Conservation (phyloP, 2,113 vertebrate species). For the Corydoras sp. region DNA sequence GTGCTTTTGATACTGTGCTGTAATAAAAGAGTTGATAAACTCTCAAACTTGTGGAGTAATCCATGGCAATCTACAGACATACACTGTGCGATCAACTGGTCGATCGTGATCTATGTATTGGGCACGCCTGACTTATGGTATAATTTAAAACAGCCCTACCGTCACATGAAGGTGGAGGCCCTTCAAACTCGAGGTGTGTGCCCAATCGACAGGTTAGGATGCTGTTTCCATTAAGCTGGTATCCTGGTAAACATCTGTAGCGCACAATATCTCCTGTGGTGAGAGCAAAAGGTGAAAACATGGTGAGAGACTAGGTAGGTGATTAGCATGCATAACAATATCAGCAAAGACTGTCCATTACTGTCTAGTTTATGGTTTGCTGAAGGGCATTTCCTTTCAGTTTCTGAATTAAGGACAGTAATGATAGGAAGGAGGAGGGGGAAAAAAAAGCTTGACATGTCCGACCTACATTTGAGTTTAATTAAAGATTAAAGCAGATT, state of each 20-base stretch:
- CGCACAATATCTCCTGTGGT: conserved; percentile 84
- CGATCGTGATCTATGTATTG: too few relatives aligned
- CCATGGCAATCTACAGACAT: too few relatives aligned
- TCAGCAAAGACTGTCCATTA: conserved; percentile 15
- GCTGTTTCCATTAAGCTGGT: conserved; percentile 81
- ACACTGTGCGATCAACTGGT: too few relatives aligned
- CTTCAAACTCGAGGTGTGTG: conserved; percentile 85
- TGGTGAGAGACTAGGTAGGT: too few relatives aligned
- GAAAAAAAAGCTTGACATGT: conserved; percentile 18
- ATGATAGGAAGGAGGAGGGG: neutral
- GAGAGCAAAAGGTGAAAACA: neutral
- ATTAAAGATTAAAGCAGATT: neutral
- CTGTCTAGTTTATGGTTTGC: conserved; percentile 14
- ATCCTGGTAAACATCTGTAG: conserved; percentile 88
- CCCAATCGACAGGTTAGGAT: conserved; percentile 86
- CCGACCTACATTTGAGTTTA: conserved; percentile 33
- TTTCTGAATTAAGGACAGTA: conserved; percentile 30
- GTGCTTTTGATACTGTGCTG: too few relatives aligned
- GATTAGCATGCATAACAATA: conserved; percentile 9
- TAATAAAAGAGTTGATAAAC: too few relatives aligned
- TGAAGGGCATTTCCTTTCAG: conserved; percentile 29
- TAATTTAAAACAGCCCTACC: conserved; percentile 60
- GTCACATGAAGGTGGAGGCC: conserved; percentile 87
- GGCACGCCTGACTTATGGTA: too few relatives aligned
- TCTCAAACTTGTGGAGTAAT: too few relatives aligned